Evolutionary conservation across 2,113 vertebrate species (phyloP).

Genomic region (Oceanites oceanicus): DNA sequence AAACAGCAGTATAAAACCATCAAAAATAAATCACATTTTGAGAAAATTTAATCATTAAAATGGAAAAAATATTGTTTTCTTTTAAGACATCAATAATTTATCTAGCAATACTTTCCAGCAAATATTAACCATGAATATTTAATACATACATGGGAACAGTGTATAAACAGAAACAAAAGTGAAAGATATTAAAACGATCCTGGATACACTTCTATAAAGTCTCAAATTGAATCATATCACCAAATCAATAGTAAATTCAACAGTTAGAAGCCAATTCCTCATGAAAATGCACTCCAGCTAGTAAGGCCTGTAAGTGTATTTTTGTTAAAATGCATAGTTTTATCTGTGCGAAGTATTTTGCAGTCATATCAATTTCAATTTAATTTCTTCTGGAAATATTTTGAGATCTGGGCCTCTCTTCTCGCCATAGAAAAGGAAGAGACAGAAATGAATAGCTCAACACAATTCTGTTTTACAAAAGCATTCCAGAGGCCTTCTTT

Average conservation of each 20-base stretch:
- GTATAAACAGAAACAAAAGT: constrained; percentile 46
- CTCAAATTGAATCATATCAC: background rate
- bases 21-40: background rate
- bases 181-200: background rate
- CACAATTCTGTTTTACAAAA: background rate
- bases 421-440: background rate
- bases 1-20: background rate
- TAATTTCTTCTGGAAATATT: constrained; percentile 4
- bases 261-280: background rate
- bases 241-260: background rate
- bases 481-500: background rate
- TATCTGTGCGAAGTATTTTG: background rate
- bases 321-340: background rate
- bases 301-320: background rate
- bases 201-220: background rate
- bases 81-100: constrained; percentile 20
- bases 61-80: background rate
- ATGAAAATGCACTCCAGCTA: background rate
- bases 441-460: background rate
- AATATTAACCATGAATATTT: constrained; percentile 43
- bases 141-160: background rate
- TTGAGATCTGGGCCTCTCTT: background rate
- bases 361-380: background rate
- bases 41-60: background rate
- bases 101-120: background rate